phyloP scores from a whole-genome alignment of 1,140 invertebrate genomes.

The Lasioglossum baleicum region DNA sequence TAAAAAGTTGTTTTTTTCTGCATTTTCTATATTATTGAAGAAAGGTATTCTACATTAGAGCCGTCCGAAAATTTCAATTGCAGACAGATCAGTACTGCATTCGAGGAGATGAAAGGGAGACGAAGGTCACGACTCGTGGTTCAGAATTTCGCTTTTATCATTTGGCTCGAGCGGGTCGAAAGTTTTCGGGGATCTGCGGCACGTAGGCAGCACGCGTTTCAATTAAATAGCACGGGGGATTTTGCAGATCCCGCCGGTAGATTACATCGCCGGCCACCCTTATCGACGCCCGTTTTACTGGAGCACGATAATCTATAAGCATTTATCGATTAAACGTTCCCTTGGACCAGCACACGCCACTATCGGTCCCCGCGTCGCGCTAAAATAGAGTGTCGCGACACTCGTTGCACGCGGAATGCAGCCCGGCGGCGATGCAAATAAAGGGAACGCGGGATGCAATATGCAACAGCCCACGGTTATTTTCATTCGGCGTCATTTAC shows the following conservation, averaged over 20 bases:
- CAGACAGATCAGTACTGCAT: too few species aligned
- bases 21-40: too few species aligned
- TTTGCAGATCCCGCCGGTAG: constrained; percentile 23
- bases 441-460: constrained; percentile 6
- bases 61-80: too few species aligned
- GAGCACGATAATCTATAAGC: constrained; percentile 32
- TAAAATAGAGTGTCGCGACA: constrained; percentile 20
- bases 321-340: constrained; percentile 34
- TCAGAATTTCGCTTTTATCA: too few species aligned
- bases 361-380: not conserved
- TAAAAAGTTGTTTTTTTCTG: too few species aligned
- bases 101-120: too few species aligned
- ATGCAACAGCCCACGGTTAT: constrained; percentile 16
- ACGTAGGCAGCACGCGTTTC: not conserved
- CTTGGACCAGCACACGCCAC: constrained; percentile 2
- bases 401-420: not conserved
- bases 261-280: constrained; percentile 15
- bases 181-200: too few species aligned
- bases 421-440: constrained; percentile 25
- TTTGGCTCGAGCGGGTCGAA: too few species aligned
- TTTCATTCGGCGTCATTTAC: constrained; percentile 12
- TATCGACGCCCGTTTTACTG: constrained; percentile 16
- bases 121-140: too few species aligned
- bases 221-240: constrained; percentile 17
- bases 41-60: too few species aligned